phyloP scores from a whole-genome alignment of 2,888 invertebrate genomes.

The Plebejus argus region DNA sequence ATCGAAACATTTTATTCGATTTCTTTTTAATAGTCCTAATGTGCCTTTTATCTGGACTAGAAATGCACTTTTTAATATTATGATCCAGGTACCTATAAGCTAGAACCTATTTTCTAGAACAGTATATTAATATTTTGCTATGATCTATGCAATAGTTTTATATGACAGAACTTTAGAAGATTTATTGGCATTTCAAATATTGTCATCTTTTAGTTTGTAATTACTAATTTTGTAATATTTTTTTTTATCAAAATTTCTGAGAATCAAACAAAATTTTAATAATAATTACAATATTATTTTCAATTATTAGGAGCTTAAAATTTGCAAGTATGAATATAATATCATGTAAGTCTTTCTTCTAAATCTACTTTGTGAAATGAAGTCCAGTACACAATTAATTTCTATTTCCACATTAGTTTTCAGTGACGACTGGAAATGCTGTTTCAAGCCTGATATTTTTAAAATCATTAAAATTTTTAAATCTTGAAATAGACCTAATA shows the following conservation, averaged over 20 bases:
- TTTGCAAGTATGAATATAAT: constrained; percentile 11
- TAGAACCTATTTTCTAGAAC: not conserved
- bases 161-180: constrained; percentile 9
- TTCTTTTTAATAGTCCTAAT: no score
- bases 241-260: not conserved
- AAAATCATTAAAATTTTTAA: not conserved
- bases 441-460: constrained; percentile 2
- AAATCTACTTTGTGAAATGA: not conserved
- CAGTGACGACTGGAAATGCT: constrained; percentile 14
- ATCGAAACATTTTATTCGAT: no score
- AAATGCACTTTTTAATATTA: no score
- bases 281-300: not conserved
- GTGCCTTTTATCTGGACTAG: no score
- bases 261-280: not conserved
- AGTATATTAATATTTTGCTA: no score
- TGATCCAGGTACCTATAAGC: no score
- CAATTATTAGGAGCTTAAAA: not conserved
- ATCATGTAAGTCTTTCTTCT: not conserved
- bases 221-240: not conserved
- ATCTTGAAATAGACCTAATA: not conserved
- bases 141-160: not conserved
- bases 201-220: not conserved
- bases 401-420: not conserved
- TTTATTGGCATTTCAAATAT: not conserved
- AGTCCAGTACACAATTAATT: not conserved